Percentiles rank a stretch among this genome's conserved stretches.
phyloP scores from a whole-genome alignment of 2,888 invertebrate species.

The Apamea sordens region DNA sequence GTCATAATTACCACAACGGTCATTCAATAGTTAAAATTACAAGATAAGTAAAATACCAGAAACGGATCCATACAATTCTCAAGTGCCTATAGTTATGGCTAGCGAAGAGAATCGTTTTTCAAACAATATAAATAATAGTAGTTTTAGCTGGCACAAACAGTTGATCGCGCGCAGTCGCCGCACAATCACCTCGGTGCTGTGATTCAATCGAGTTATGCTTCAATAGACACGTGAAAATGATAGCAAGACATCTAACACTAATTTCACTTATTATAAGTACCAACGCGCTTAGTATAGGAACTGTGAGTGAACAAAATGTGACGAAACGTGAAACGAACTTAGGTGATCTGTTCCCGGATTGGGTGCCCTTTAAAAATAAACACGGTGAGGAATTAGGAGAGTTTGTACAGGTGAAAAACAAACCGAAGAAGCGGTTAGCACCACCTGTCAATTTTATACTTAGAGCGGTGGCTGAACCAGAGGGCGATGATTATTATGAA shows the following conservation, averaged over 20 bases:
- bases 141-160: slow-evolving; percentile 80
- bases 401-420: slow-evolving; percentile 75
- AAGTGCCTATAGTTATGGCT: slow-evolving; percentile 67
- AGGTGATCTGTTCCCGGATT: slow-evolving; percentile 83
- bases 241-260: slow-evolving; percentile 63
- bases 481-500: slow-evolving; percentile 81
- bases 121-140: slow-evolving; percentile 90
- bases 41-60: slow-evolving; percentile 1
- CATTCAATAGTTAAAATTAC: slow-evolving; percentile 32
- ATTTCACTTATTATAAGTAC: slow-evolving; percentile 70
- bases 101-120: slow-evolving; percentile 83
- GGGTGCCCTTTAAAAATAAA: slow-evolving; percentile 88
- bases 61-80: slow-evolving; percentile 78
- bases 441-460: slow-evolving; percentile 81
- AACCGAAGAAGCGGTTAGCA: slow-evolving; percentile 85
- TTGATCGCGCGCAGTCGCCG: slow-evolving; percentile 80
- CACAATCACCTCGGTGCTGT: slow-evolving; percentile 69
- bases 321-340: slow-evolving; percentile 76
- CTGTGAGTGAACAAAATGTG: slow-evolving; percentile 79
- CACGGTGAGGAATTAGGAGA: slow-evolving; percentile 84
- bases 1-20: slow-evolving; percentile 13
- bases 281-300: slow-evolving; percentile 77
- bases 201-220: slow-evolving; percentile 66
- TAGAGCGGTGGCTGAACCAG: slow-evolving; percentile 79
- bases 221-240: slow-evolving; percentile 66